Evolutionary conservation across 2,113 vertebrate genomes (phyloP).

Genomic region (Falcunculus frontatus): DNA sequence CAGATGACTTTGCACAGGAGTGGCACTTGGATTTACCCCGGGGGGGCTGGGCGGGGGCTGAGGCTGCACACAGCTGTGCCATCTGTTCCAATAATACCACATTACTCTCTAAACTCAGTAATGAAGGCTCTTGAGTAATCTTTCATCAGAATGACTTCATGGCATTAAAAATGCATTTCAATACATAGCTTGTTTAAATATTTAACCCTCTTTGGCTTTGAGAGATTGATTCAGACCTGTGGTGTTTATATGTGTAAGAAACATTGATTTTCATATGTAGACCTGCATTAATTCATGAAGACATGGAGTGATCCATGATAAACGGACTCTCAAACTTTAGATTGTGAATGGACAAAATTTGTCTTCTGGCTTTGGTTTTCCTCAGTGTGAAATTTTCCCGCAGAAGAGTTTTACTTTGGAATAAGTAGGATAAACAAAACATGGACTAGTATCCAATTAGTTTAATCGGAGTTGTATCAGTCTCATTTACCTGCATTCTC

Average conservation of each 20-base stretch:
- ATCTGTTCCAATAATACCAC: conserved; percentile 82
- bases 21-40: conserved; percentile 71
- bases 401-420: background rate
- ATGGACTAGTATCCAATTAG: background rate
- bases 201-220: conserved; percentile 80
- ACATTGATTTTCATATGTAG: conserved; percentile 75
- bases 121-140: conserved; percentile 80
- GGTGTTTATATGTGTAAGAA: conserved; percentile 73
- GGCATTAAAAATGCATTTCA: conserved; percentile 83
- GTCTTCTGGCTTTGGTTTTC: conserved; percentile 47
- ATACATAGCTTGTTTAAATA: conserved; percentile 82
- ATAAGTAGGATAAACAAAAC: background rate
- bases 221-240: conserved; percentile 74
- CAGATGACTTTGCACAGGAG: conserved; percentile 68
- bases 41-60: conserved; percentile 21
- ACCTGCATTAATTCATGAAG: conserved; percentile 67
- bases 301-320: conserved; percentile 44
- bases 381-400: background rate
- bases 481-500: background rate
- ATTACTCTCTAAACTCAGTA: conserved; percentile 78
- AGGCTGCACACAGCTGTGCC: conserved; percentile 75
- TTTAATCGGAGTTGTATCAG: background rate
- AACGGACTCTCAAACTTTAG: conserved; percentile 54
- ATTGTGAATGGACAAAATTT: conserved; percentile 24
- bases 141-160: conserved; percentile 79